Evolutionary conservation across 2,113 vertebrate genomes (phyloP).

Genomic region (Pionites leucogaster): DNA sequence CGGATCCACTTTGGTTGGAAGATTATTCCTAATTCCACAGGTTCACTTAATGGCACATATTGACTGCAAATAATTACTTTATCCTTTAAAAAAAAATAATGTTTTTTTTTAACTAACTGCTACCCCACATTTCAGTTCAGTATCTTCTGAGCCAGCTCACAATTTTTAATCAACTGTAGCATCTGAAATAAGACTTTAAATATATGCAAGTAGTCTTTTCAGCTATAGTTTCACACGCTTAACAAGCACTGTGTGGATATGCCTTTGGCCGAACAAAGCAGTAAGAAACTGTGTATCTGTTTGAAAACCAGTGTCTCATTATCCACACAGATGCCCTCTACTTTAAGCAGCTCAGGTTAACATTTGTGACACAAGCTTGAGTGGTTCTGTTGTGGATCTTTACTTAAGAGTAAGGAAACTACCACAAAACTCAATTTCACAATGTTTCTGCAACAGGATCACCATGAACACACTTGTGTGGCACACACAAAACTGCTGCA

Average conservation of each 20-base stretch:
- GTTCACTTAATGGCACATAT: slow-evolving; percentile 92
- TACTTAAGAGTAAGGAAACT: background rate
- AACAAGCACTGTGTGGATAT: slow-evolving; percentile 1
- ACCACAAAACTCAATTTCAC: background rate
- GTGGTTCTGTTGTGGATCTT: background rate
- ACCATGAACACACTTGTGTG: background rate
- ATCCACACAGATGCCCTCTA: background rate
- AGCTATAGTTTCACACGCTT: background rate
- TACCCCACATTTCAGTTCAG: slow-evolving; percentile 80
- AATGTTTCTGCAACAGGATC: background rate
- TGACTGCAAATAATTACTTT: slow-evolving; percentile 80
- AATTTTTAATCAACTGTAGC: slow-evolving; percentile 73
- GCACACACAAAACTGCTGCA: background rate
- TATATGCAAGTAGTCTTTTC: slow-evolving; percentile 59
- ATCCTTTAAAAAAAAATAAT: slow-evolving; percentile 80
- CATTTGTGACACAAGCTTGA: background rate
- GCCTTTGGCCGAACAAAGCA: slow-evolving; percentile 30
- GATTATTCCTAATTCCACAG: slow-evolving; percentile 84
- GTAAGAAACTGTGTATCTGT: background rate
- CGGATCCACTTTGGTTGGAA: slow-evolving; percentile 91
- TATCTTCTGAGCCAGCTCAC: slow-evolving; percentile 96
- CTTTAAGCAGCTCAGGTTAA: background rate
- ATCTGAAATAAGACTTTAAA: slow-evolving; percentile 74
- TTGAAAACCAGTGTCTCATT: background rate
- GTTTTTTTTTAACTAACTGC: slow-evolving; percentile 80